These are phyloP conservation scores for Aplidium turbinatum DNA, from an alignment of 23 tunicate species.

Conservation along the genomic window DNA sequence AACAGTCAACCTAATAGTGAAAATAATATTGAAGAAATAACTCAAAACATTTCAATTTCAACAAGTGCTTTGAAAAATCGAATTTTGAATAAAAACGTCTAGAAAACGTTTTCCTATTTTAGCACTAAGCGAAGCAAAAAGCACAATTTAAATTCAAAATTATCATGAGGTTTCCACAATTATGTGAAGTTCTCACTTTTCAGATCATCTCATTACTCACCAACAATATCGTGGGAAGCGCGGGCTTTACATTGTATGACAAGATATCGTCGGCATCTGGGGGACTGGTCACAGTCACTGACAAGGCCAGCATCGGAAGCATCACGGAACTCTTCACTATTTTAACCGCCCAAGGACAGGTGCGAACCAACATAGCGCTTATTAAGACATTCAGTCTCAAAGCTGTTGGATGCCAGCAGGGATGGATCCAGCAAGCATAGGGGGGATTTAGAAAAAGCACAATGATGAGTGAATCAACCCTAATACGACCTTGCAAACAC, in stretches of 20 bases:
- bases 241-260: constrained; percentile 45
- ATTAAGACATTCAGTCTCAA: no score
- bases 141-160: not conserved
- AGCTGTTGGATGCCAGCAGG: no score
- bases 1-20: no score
- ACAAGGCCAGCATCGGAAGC: constrained; percentile 35
- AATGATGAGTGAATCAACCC: no score
- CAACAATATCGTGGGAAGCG: not conserved
- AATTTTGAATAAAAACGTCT: not conserved
- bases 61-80: not conserved
- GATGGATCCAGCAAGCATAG: no score
- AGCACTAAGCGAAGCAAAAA: not conserved
- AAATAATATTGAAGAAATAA: no score
- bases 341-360: constrained; percentile 80
- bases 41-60: not conserved
- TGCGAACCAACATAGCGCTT: no score
- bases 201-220: constrained; percentile 67
- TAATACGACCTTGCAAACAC: no score
- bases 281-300: constrained; percentile 52
- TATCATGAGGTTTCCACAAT: not conserved
- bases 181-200: no score
- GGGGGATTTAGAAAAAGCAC: no score
- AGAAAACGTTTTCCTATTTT: not conserved
- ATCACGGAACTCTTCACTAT: constrained; percentile 57
- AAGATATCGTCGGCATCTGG: constrained; percentile 47